phyloP scores from a whole-genome alignment of 2,797 vertebrate species.

The Onychomys leucogaster region DNA sequence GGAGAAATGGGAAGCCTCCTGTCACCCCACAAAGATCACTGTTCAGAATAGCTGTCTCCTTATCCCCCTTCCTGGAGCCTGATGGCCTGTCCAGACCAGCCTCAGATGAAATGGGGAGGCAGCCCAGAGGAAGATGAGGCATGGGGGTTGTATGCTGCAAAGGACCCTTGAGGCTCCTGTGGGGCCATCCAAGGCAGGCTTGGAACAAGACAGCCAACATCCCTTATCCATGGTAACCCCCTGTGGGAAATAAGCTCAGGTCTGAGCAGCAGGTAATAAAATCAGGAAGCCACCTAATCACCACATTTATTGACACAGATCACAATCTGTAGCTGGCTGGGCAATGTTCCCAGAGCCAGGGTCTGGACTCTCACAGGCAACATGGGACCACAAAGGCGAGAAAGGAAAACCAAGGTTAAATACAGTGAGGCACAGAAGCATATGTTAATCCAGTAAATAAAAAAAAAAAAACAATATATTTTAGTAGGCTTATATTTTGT shows the following conservation, averaged over 20 bases:
- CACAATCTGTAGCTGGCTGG: not conserved
- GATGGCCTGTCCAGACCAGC: too few relatives aligned
- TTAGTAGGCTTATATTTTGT: not conserved
- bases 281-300: not conserved
- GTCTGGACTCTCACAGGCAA: not conserved
- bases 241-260: not conserved
- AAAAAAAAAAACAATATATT: not conserved
- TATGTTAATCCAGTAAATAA: not conserved
- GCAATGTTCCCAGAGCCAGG: not conserved
- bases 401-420: not conserved
- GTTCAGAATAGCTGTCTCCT: fast-evolving
- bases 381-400: not conserved
- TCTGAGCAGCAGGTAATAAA: constrained; percentile 44
- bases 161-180: not conserved
- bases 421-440: too few relatives aligned
- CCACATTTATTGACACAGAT: not conserved
- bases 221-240: not conserved
- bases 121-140: too few relatives aligned
- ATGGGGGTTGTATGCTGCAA: fast-evolving
- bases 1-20: not conserved
- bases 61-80: not conserved
- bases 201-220: not conserved
- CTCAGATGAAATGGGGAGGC: not conserved
- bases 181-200: not conserved
- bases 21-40: not conserved